These are phyloP conservation scores for Willisornis vidua DNA, from an alignment of 2,113 vertebrate genomes.

Conservation along the genomic window DNA sequence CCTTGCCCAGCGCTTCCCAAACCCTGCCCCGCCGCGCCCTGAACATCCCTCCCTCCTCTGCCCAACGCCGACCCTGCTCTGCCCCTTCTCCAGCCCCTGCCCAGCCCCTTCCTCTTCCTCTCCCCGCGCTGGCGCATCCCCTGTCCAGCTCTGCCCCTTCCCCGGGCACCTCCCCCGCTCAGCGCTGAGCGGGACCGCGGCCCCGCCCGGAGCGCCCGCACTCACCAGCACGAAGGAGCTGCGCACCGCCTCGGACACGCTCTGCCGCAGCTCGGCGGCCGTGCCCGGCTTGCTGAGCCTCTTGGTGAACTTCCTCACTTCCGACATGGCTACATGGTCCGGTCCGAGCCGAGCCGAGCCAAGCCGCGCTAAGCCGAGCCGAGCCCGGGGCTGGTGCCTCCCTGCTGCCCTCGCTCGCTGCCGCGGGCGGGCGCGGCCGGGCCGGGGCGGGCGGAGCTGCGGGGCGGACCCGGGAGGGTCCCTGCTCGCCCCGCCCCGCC, in stretches of 20 bases:
- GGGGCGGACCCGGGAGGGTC: not conserved
- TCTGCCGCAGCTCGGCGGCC: conserved; percentile 94
- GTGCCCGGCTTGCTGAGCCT: conserved; percentile 94
- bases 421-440: not conserved
- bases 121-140: conserved; percentile 75
- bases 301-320: conserved; percentile 94
- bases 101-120: not conserved
- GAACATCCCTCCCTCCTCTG: conserved; percentile 64
- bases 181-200: not conserved
- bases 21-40: conserved; percentile 72
- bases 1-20: conserved; percentile 65
- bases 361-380: not conserved
- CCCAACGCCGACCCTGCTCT: conserved; percentile 59
- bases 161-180: not conserved
- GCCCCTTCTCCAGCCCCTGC: conserved; percentile 50
- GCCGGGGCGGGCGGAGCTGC: not conserved
- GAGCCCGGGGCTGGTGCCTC: not conserved
- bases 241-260: conserved; percentile 88
- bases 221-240: conserved; percentile 36
- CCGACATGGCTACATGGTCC: conserved; percentile 66
- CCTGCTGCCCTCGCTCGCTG: not conserved
- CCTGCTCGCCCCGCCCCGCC: not conserved
- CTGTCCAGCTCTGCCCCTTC: conserved; percentile 69
- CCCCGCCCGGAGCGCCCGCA: too few relatives aligned
- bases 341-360: not conserved